Percentiles rank a stretch among this genome's conserved stretches.
phyloP scores from a whole-genome alignment of 2,113 vertebrate genomes.

The Salvelinus fontinalis region DNA sequence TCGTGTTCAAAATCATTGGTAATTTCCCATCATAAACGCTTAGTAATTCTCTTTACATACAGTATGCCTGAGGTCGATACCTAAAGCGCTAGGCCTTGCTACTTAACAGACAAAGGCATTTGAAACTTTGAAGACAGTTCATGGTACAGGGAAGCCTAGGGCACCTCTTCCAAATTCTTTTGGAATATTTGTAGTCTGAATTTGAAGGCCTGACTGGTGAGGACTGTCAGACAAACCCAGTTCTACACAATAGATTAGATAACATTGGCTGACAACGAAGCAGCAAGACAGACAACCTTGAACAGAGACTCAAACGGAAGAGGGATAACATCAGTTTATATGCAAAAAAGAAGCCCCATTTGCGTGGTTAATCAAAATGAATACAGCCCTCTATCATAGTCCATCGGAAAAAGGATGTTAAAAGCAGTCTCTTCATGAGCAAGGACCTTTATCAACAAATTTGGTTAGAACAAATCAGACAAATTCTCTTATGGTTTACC shows the following conservation, averaged over 20 bases:
- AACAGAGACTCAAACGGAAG: neutral
- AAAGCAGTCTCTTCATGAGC: neutral
- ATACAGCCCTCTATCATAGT: neutral
- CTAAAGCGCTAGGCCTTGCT: neutral
- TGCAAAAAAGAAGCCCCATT: constrained; percentile 35
- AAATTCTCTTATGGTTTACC: neutral
- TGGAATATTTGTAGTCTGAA: constrained; percentile 4
- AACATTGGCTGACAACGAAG: neutral
- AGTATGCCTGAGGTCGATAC: neutral
- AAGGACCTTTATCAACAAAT: constrained; percentile 6
- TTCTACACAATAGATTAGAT: neutral
- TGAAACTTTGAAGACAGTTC: neutral
- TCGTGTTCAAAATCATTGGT: neutral
- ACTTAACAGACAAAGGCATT: neutral
- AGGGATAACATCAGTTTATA: neutral
- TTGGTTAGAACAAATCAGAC: neutral
- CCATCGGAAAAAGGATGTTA: neutral
- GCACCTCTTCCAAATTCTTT: neutral
- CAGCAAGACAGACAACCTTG: constrained; percentile 29
- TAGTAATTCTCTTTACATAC: neutral
- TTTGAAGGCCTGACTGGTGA: constrained; percentile 1
- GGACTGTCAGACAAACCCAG: neutral
- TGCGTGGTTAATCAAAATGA: constrained; percentile 6
- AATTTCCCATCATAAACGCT: neutral
- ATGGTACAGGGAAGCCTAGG: neutral